Percentiles rank a stretch among this genome's conserved stretches.
These are phyloP conservation scores for Paguma larvata DNA, from an alignment of 2,797 vertebrate species.

Conservation along the genomic window DNA sequence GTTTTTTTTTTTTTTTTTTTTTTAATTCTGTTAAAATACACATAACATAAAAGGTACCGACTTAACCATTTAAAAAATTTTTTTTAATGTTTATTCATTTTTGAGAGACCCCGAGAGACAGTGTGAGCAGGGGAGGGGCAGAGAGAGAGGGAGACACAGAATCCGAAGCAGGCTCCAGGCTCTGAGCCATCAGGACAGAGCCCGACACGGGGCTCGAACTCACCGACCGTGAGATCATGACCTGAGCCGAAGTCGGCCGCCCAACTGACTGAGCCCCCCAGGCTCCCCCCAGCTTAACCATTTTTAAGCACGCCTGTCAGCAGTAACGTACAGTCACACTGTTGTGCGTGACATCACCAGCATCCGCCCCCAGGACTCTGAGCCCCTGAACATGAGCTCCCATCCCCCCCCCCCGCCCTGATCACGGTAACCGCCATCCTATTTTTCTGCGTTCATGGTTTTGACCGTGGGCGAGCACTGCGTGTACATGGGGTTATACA, in stretches of 20 bases:
- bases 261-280: too few relatives aligned
- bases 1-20: not conserved
- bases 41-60: not conserved
- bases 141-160: too few relatives aligned
- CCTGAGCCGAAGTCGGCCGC: too few relatives aligned
- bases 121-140: too few relatives aligned
- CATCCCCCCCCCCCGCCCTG: not conserved
- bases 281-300: not conserved
- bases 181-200: too few relatives aligned
- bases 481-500: not conserved
- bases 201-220: too few relatives aligned
- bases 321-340: not conserved
- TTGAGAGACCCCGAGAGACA: too few relatives aligned
- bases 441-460: not conserved
- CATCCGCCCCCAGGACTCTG: not conserved
- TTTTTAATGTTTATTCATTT: too few relatives aligned
- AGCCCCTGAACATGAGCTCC: not conserved
- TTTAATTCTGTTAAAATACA: not conserved
- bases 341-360: not conserved
- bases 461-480: not conserved
- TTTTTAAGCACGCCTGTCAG: not conserved
- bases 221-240: too few relatives aligned
- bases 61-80: not conserved
- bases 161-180: too few relatives aligned
- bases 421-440: accelerated